phyloP scores from a whole-genome alignment of 2,113 vertebrate species.

The Uria aalge region DNA sequence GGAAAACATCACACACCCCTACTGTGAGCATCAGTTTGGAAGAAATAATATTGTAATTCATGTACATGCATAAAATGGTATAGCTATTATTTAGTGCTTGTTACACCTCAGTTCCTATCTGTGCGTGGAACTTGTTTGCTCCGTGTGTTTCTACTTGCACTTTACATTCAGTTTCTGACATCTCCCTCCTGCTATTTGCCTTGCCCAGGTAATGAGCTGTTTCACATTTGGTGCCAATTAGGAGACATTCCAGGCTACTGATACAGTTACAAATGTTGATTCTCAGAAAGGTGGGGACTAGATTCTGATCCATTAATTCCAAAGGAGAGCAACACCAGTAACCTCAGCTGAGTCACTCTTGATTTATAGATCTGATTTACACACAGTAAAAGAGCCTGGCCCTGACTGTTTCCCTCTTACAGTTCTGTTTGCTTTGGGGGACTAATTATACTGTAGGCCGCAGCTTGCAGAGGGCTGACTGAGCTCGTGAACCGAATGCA shows the following conservation, averaged over 20 bases:
- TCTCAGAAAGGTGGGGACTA: background rate
- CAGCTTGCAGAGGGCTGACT: background rate
- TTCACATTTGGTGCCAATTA: constrained; percentile 41
- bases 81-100: constrained; percentile 17
- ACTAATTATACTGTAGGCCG: background rate
- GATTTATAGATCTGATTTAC: background rate
- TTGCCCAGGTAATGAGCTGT: constrained; percentile 30
- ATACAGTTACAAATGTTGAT: background rate
- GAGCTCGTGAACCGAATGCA: background rate
- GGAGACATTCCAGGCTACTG: constrained; percentile 18
- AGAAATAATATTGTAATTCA: background rate
- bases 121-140: background rate
- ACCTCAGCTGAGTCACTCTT: background rate
- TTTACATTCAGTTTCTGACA: background rate
- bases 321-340: background rate
- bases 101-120: background rate
- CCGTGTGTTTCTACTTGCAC: background rate
- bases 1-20: background rate
- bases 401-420: background rate
- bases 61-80: background rate
- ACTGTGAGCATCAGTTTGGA: background rate
- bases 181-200: background rate
- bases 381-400: background rate
- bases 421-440: background rate
- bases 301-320: background rate